Evolutionary conservation across 2,113 vertebrate genomes (phyloP).

Genomic region (Pao palembangensis): DNA sequence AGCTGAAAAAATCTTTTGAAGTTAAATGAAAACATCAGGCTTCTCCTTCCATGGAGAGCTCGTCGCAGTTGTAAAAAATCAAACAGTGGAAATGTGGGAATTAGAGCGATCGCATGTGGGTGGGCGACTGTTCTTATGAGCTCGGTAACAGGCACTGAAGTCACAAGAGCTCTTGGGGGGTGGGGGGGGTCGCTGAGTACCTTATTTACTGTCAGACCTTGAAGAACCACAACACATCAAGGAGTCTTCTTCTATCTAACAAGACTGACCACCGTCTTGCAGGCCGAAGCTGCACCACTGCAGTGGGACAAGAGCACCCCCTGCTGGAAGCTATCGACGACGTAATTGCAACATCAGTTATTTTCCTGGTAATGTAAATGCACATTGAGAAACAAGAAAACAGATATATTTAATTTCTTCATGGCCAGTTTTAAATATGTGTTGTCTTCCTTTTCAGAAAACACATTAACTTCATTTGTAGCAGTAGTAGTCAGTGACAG

Average conservation of each 20-base stretch:
- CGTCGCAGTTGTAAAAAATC: not conserved
- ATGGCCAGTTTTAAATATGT: not conserved
- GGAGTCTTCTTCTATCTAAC: constrained; percentile 23
- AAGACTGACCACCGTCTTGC: constrained; percentile 25
- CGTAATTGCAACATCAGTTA: too few relatives aligned
- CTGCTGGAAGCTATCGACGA: too few relatives aligned
- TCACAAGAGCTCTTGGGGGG: not conserved
- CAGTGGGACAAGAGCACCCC: not conserved
- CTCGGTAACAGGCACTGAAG: not conserved
- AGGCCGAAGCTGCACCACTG: not conserved
- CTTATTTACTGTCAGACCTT: constrained; percentile 15
- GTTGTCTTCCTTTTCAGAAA: not conserved
- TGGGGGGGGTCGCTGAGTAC: constrained; percentile 13
- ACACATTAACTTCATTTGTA: too few relatives aligned
- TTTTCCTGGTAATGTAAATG: too few relatives aligned
- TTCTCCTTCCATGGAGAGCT: too few relatives aligned
- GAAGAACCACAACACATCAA: constrained; percentile 32
- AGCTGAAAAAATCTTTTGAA: not conserved
- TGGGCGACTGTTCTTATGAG: too few relatives aligned
- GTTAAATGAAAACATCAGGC: not conserved
- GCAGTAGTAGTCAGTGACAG: not conserved
- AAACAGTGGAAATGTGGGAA: too few relatives aligned
- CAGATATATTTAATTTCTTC: too few relatives aligned
- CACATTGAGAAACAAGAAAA: too few relatives aligned
- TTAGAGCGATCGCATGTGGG: too few relatives aligned